Conservation (phyloP, 2,797 vertebrate species). For the Sebastes miniatus region DNA sequence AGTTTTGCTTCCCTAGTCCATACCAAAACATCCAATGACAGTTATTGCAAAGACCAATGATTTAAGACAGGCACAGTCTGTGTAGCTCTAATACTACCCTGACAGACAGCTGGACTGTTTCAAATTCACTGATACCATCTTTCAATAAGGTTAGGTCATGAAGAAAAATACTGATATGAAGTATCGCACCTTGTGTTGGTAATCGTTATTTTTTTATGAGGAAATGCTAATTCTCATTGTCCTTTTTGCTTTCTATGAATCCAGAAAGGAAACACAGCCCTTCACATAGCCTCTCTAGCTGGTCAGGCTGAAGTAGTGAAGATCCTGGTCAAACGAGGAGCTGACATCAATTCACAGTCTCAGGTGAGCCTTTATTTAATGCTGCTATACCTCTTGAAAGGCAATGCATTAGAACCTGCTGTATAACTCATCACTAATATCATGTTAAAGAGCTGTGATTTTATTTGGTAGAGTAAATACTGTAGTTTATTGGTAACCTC, state of each 20-base stretch:
- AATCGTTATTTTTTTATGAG: not conserved
- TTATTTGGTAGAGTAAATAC: not conserved
- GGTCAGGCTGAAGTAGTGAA: slow-evolving; percentile 96
- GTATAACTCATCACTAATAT: not conserved
- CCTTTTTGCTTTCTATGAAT: not conserved
- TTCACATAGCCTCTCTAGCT: slow-evolving; percentile 96
- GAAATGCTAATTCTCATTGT: not conserved
- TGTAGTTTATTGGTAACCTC: not conserved
- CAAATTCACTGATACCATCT: not conserved
- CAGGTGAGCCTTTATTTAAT: slow-evolving; percentile 82
- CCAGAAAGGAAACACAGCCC: slow-evolving; percentile 98
- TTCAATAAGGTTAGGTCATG: not conserved
- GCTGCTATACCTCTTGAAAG: not conserved
- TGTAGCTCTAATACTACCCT: not conserved
- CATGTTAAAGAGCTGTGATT: not conserved
- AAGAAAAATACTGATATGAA: not conserved
- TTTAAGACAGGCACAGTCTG: not conserved
- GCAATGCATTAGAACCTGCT: not conserved
- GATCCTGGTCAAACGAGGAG: slow-evolving; percentile 92
- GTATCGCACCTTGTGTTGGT: not conserved
- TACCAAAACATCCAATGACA: too few species aligned
- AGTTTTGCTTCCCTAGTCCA: accelerated
- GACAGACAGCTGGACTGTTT: not conserved
- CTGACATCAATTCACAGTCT: slow-evolving; percentile 95
- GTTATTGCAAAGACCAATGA: not conserved